These are phyloP conservation scores for Prunella fulvescens DNA, from an alignment of 2,113 vertebrate genomes.

Conservation along the genomic window DNA sequence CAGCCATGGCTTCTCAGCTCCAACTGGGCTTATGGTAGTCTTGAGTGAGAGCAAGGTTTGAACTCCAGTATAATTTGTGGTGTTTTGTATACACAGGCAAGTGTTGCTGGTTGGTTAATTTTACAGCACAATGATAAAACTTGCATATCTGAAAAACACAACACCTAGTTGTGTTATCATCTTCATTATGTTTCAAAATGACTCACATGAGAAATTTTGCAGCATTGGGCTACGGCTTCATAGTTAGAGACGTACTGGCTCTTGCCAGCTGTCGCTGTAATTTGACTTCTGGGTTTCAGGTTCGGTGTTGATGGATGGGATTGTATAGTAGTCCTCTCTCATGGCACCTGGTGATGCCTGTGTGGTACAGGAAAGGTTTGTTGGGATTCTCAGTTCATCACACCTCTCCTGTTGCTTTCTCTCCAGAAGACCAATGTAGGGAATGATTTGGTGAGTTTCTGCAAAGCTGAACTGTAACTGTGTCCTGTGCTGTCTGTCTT, in stretches of 20 bases:
- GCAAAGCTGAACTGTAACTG: background rate
- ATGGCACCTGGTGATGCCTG: background rate
- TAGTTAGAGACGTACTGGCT: background rate
- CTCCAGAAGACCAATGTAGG: background rate
- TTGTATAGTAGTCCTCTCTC: background rate
- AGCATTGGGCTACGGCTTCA: background rate
- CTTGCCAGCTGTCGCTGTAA: background rate
- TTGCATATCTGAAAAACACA: background rate
- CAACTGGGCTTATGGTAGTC: fast-evolving
- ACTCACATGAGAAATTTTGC: background rate
- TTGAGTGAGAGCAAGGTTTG: background rate
- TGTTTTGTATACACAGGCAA: background rate
- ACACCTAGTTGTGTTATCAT: background rate
- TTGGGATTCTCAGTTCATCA: background rate
- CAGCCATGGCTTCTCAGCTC: background rate
- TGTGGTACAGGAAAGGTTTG: fast-evolving
- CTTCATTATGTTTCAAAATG: background rate
- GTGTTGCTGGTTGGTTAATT: background rate
- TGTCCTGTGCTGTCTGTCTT: background rate
- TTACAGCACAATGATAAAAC: background rate
- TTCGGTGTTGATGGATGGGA: background rate
- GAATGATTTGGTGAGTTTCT: background rate
- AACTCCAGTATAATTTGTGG: background rate
- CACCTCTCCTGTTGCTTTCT: background rate
- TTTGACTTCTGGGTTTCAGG: background rate